phyloP scores from a whole-genome alignment of 2,113 vertebrate species.

The human (Homo sapiens) region DNA sequence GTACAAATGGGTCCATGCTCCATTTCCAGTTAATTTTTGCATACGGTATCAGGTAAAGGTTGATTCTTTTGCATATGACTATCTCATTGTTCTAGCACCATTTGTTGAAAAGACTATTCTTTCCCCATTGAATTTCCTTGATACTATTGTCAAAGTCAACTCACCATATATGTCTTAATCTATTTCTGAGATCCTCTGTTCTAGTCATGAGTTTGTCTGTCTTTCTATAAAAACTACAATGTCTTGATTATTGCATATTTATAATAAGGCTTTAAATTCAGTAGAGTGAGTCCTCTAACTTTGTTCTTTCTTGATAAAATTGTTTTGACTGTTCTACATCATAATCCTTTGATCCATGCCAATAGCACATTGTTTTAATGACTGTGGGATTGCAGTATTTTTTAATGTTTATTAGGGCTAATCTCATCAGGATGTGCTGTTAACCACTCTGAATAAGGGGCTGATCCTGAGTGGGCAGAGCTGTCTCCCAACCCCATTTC shows the following conservation, averaged over 20 bases:
- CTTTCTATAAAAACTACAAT: background rate
- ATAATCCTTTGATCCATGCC: background rate
- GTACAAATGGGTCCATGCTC: no score
- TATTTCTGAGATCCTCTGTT: background rate
- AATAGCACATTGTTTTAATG: background rate
- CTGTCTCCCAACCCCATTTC: fast-evolving
- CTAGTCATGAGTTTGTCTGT: background rate
- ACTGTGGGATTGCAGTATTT: background rate
- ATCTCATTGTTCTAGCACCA: background rate
- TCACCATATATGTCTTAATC: background rate
- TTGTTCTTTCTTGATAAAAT: background rate
- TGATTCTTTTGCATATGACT: background rate
- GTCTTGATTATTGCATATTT: background rate
- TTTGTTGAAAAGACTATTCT: background rate
- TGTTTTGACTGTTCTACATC: background rate
- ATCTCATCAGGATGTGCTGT: background rate
- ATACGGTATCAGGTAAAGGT: background rate
- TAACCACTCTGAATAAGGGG: background rate
- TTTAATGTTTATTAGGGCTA: background rate
- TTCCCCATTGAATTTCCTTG: background rate
- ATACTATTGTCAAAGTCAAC: background rate
- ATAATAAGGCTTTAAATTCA: background rate
- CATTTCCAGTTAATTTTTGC: background rate
- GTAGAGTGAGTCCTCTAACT: background rate
- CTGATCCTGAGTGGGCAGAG: background rate